Conservation (phyloP, 2,888 invertebrate species). For the Epinotia ramella region DNA sequence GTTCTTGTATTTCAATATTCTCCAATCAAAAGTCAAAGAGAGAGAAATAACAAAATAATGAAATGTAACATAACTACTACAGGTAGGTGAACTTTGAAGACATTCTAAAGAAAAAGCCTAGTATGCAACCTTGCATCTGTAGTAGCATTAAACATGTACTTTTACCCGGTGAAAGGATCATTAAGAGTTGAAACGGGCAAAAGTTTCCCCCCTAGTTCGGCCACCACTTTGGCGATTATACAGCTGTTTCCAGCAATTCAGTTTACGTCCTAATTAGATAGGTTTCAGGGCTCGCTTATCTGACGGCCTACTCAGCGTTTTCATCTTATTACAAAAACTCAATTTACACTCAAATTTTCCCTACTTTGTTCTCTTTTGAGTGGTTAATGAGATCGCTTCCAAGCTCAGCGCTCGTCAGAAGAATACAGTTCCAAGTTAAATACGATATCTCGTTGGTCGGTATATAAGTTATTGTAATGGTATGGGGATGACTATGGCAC, state of each 20-base stretch:
- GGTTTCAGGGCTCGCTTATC: constrained; percentile 49
- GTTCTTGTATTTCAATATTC: too few species aligned
- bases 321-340: constrained; percentile 40
- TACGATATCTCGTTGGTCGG: background rate
- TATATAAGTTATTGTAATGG: constrained; percentile 12
- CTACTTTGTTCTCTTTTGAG: background rate
- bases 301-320: constrained; percentile 44
- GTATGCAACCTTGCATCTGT: background rate
- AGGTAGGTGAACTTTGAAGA: background rate
- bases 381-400: constrained; percentile 3
- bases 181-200: constrained; percentile 46
- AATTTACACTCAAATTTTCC: constrained; percentile 33
- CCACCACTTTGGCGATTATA: constrained; percentile 58
- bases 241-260: constrained; percentile 63
- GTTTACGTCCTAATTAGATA: constrained; percentile 63
- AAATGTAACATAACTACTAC: too few species aligned
- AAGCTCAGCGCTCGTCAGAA: constrained; percentile 3
- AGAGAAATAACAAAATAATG: too few species aligned
- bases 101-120: background rate
- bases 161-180: constrained; percentile 36
- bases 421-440: background rate
- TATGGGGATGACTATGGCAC: constrained; percentile 36
- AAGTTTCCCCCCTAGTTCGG: constrained; percentile 49
- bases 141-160: constrained; percentile 9
- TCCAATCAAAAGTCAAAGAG: too few species aligned